Conservation (phyloP, 2,113 vertebrate species). For the Sterrhoptilus dennistouni region DNA sequence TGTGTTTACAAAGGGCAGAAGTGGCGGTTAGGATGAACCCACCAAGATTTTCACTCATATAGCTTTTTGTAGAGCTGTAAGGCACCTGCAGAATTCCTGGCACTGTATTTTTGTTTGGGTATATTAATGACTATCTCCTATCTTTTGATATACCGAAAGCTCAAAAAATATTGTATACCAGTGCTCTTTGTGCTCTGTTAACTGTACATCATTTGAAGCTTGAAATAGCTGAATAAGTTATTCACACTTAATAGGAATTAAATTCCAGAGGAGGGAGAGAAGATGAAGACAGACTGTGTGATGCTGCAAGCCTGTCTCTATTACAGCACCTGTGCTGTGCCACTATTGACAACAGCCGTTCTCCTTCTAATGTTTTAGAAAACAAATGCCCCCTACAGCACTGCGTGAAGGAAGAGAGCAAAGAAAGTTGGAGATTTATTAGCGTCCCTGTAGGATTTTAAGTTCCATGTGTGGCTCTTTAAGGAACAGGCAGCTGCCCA, state of each 20-base stretch:
- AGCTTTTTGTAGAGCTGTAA: not conserved
- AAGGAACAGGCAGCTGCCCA: not conserved
- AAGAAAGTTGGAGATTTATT: not conserved
- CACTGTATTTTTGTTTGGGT: not conserved
- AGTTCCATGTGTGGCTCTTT: not conserved
- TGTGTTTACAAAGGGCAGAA: not conserved
- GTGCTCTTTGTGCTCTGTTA: not conserved
- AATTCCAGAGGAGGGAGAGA: not conserved
- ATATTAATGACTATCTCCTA: not conserved
- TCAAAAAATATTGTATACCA: not conserved
- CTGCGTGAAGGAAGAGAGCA: rapidly evolving
- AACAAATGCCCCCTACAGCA: not conserved
- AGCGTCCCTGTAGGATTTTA: not conserved
- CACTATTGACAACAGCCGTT: not conserved
- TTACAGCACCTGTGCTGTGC: not conserved
- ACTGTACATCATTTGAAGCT: not conserved
- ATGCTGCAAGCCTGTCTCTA: not conserved
- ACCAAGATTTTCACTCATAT: not conserved
- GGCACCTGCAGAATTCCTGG: not conserved
- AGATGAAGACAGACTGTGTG: not conserved
- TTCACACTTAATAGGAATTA: not conserved
- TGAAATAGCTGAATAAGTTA: not conserved
- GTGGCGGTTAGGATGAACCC: not conserved
- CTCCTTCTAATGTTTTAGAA: not conserved
- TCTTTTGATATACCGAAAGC: not conserved